Evolutionary conservation across 2,888 invertebrate species (phyloP), one percentile per base, ranked within the genome.

Genomic region (Dryomyza anilis): DNA sequence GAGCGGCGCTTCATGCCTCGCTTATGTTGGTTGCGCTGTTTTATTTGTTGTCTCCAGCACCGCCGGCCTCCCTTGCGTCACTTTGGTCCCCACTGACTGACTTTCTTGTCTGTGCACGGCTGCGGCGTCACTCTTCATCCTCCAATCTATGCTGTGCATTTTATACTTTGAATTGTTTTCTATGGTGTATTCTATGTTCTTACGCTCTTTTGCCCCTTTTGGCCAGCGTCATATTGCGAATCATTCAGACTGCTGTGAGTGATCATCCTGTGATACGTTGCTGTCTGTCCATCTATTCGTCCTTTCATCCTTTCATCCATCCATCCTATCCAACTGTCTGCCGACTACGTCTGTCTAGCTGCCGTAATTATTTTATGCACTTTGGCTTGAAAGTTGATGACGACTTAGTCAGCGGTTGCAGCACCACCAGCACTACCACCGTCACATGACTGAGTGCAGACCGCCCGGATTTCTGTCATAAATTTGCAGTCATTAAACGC

Each of bases 171-270:
- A 14, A 3, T 29, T 48, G n/a, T 48, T 48, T 25, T 48, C 12
- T 8, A 4, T 23, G 19, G 7, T 48, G 23, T 2, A n/a, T 29
- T 12, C 29, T n/a, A 16, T 19, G 19, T 16, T 7, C 43, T 16
- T 14, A 25, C 21, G 7, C 3, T 10, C 27, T 16, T 14, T 27
- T 5, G 25, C 12, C 10, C 29, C 25, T 3, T 6, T n/a, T n/a
- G 25, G 25, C 23, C 25, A 10, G 19, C 29, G 16, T 25, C 25
- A 14, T 33, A 48, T 29, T 43, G 29, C 43, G 21, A 52, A 36
- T 43, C 53, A 27, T 61, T 61, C 61, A 39, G 61, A 53, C 61
- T 43, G 39, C n/a, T n/a, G n/a, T n/a, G n/a, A n/a, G n/a, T n/a
- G n/a, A n/a, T n/a, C n/a, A n/a, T 61, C 36, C 43, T 36, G 25